These are phyloP conservation scores for Drosophila picticornis DNA, from an alignment of 2,888 invertebrate genomes.

Conservation along the genomic window DNA sequence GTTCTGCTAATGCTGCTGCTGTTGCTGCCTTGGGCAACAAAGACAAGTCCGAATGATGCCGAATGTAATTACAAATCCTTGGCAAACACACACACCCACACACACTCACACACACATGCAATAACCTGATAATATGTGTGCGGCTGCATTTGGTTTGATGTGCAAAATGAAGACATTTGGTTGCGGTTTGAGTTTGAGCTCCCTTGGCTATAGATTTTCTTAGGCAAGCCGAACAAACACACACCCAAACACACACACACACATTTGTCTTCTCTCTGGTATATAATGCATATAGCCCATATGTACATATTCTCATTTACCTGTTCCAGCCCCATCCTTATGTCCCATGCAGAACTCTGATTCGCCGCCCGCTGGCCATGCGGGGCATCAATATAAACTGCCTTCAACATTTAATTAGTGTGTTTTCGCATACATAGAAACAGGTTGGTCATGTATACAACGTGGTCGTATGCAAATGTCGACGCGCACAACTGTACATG, in stretches of 20 bases:
- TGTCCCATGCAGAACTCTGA: constrained; percentile 7
- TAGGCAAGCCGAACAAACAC: constrained; percentile 45
- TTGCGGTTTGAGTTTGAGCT: constrained; percentile 68
- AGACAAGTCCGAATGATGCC: constrained; percentile 68
- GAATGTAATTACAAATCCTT: constrained; percentile 78
- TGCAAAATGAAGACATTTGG: constrained; percentile 76
- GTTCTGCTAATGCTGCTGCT: constrained; percentile 5
- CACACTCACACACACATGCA: constrained; percentile 5
- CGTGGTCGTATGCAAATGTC: constrained; percentile 70
- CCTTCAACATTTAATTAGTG: constrained; percentile 84
- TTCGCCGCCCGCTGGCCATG: constrained; percentile 65
- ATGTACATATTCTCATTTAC: constrained; percentile 51
- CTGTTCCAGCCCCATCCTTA: constrained; percentile 21
- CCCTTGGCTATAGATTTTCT: constrained; percentile 76
- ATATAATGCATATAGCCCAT: constrained; percentile 42
- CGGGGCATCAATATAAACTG: constrained; percentile 77
- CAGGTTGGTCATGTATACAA: constrained; percentile 51
- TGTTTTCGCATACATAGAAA: constrained; percentile 74
- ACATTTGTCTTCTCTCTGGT: constrained; percentile 24
- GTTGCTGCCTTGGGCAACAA: constrained; percentile 36
- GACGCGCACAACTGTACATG: constrained; percentile 75
- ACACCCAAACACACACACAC: constrained; percentile 23
- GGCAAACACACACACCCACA: constrained; percentile 42
- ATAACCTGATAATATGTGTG: constrained; percentile 16
- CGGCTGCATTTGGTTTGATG: constrained; percentile 74